These are phyloP conservation scores for Brachirus orientalis DNA, from an alignment of 2,113 vertebrate genomes.

Conservation along the genomic window DNA sequence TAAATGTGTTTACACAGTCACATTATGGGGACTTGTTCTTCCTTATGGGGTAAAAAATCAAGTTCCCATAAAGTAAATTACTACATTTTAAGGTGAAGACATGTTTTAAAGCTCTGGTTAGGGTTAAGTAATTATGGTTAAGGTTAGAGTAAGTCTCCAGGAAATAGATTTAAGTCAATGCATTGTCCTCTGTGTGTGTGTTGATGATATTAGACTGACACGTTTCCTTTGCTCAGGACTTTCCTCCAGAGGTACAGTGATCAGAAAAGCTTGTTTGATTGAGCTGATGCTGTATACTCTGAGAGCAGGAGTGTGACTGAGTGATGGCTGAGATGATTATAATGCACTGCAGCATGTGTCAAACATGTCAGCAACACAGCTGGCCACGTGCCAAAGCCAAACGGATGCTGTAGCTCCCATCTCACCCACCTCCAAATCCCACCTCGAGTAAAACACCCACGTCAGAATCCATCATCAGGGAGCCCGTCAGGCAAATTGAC, in stretches of 20 bases:
- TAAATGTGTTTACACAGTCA: no score
- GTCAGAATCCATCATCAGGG: conserved; percentile 37
- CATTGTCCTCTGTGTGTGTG: no score
- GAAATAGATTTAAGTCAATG: no score
- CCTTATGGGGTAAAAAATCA: no score
- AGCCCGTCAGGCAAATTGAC: conserved; percentile 49
- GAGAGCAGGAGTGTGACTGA: conserved; percentile 25
- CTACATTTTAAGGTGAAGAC: no score
- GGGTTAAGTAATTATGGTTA: no score
- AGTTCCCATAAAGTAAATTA: no score
- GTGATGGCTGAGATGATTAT: conserved; percentile 48
- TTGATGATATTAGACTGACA: conserved; percentile 61
- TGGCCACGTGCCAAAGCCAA: conserved; percentile 30
- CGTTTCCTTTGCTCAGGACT: conserved; percentile 54
- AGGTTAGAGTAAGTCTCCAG: no score
- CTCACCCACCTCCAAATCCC: no score
- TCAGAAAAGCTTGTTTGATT: conserved; percentile 65
- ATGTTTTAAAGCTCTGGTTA: no score
- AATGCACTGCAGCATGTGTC: conserved; percentile 53
- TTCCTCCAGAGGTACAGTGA: conserved; percentile 38
- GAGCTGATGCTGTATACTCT: conserved; percentile 35
- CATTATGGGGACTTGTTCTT: no score
- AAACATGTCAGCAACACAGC: conserved; percentile 33
- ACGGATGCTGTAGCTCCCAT: conserved; percentile 1
- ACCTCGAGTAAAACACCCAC: conserved; percentile 34